Evolutionary conservation across 2,113 vertebrate species (phyloP).

Genomic region (Chloropsis hardwickii): DNA sequence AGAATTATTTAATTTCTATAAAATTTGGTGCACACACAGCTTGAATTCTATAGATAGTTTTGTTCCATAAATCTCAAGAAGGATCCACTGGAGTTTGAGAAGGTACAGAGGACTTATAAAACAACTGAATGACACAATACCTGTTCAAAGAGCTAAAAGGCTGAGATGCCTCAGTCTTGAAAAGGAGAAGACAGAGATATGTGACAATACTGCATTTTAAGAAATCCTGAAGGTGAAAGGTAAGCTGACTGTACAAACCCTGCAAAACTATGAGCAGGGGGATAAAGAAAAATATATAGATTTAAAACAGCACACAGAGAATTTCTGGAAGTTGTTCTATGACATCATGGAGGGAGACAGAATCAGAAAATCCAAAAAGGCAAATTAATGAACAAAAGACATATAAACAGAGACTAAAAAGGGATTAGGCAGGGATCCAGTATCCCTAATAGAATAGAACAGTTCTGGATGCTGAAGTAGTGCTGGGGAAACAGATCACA

Average conservation of each 20-base stretch:
- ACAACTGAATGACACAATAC: neutral
- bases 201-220: neutral
- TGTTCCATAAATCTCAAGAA: neutral
- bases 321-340: neutral
- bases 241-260: neutral
- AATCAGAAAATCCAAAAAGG: neutral
- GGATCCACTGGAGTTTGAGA: neutral
- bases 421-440: neutral
- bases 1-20: neutral
- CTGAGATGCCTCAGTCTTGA: neutral
- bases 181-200: neutral
- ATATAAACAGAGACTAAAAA: neutral
- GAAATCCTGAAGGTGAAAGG: neutral
- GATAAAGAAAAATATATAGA: neutral
- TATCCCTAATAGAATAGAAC: neutral
- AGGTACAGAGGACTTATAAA: neutral
- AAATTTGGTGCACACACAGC: neutral
- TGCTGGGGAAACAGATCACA: neutral
- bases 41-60: neutral
- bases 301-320: neutral
- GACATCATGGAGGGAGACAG: neutral
- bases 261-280: neutral
- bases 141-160: neutral
- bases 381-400: neutral
- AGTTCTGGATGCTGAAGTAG: neutral